Evolutionary conservation across 1,140 invertebrate genomes (phyloP).

Genomic region (Drosophila nigromelanica): DNA sequence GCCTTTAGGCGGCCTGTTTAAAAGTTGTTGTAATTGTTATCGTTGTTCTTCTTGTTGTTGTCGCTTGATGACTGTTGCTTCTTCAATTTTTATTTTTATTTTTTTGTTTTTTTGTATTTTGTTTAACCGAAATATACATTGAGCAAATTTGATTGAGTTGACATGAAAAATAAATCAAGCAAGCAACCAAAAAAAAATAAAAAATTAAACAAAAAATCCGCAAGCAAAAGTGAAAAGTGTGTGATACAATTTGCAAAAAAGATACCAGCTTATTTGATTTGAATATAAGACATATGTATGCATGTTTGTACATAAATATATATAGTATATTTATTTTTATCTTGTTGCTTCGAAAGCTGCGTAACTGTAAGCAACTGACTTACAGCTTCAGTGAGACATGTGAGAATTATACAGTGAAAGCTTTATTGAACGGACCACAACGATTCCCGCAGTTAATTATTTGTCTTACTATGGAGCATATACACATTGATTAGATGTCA

Average conservation of each 20-base stretch:
- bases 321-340: neutral
- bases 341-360: neutral
- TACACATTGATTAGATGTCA: no score
- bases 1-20: constrained; percentile 43
- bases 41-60: neutral
- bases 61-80: constrained; percentile 52
- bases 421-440: no score
- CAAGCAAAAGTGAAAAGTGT: constrained; percentile 38
- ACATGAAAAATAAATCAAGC: constrained; percentile 50
- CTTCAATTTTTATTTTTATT: constrained; percentile 39
- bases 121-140: constrained; percentile 47
- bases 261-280: constrained; percentile 44
- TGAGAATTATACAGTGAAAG: constrained; percentile 9
- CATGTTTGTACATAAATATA: neutral
- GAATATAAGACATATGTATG: neutral
- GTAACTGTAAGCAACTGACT: neutral
- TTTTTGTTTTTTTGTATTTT: constrained; percentile 29
- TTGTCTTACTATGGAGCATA: no score
- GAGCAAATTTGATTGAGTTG: constrained; percentile 65
- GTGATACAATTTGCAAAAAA: constrained; percentile 26
- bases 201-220: constrained; percentile 22
- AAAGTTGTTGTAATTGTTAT: constrained; percentile 24
- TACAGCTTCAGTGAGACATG: constrained; percentile 22
- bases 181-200: constrained; percentile 19
- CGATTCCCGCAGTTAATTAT: no score